Base-by-base conservation (phyloP, 2,888 invertebrate genomes). In the Lymantria monacha region DNA sequence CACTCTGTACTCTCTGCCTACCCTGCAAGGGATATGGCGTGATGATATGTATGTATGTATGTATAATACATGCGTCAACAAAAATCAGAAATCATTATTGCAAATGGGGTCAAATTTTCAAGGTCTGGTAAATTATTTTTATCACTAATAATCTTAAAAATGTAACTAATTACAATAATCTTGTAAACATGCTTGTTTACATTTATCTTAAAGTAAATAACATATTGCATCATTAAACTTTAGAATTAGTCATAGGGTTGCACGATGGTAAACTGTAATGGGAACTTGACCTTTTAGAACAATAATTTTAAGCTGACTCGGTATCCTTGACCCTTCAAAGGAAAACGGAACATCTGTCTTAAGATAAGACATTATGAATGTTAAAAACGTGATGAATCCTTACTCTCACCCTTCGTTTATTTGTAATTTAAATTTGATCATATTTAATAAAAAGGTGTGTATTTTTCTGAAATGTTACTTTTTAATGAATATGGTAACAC, bases 281-380 rank as follows among this genome's bases (percentile, higher is more conserved):
- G 53, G 65, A 66, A 63, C 69, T 64, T 72, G 70, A 72, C 72
- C 72, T 75, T 72, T 73, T 48, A 50, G 55, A 60, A 72, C 66
- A 68, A 72, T 72, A 59, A 58, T 61, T 54, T 63, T 38, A 52
- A 61, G 64, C 47, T 68, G 13, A 12, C 5, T 36, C 36, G 37
- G 38, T 44, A 49, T 51, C 62, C 58, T 61, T 63, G 66, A 61
- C 55, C 53, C 14, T 49, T 38, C 43, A 44, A 38, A 38, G 12
- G 49, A 49, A 62, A 66, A 50, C 50, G 40, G 46, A 52, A 43
- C 48, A 43, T 44, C 49, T 49, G 44, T 40, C 42, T 31, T 48
- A 42, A 57, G 54, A 58, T 57, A 55, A 54, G 51, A 57, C 54
- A 38, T 38, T 55, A 51, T 59, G 14, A 59, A 63, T 61, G 61